Base-by-base conservation (phyloP, 1,140 invertebrate genomes). In the Tachypleus tridentatus region DNA sequence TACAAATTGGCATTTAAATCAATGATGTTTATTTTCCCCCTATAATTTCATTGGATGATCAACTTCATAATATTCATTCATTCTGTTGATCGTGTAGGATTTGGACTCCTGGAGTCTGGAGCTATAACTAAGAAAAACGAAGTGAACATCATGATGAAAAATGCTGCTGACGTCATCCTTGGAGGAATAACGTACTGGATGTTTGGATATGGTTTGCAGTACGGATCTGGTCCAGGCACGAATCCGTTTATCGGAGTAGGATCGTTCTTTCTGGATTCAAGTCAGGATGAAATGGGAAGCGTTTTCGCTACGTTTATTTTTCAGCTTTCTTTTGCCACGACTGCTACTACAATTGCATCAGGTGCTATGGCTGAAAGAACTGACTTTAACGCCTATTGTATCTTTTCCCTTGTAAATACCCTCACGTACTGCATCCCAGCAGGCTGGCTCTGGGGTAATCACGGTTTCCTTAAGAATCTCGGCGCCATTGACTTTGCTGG, bases 91-190 rank as follows among this genome's bases (percentile, higher is more conserved):
- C 29, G 29, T 66, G 51, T 62, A 70, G 89, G 91, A 59, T 96
- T 96, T 73, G 92, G 92, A 5, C 87, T 96, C 82, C 74, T 96
- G 62, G 92, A 96, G 75, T 91, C 89, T 1, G 92, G 92, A 4
- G 91, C 90, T 70, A 91, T 95, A 0, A 92, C 91, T 2, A 82
- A 90, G 50, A 95, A 95, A 77, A 95, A 95, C 73, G 92, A 96
- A 81, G 91, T 93, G 0, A 94, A 95, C 72, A 95, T 95, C 29
- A 93, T 96, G 91, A 92, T 95, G 87, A 95, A 94, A 76, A 96
- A 96, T 73, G 85, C 93, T 0, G 88, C 91, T 2, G 92, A 96
- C 70, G 91, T 97, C 62, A 88, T 93, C 7, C 81, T 97, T 3
- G 93, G 93, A 10, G 93, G 91, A 61, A 74, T 94, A 4, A 93